Evolutionary conservation across 2,797 vertebrate genomes (phyloP).

Genomic region (Pseudochaenichthys georgianus): DNA sequence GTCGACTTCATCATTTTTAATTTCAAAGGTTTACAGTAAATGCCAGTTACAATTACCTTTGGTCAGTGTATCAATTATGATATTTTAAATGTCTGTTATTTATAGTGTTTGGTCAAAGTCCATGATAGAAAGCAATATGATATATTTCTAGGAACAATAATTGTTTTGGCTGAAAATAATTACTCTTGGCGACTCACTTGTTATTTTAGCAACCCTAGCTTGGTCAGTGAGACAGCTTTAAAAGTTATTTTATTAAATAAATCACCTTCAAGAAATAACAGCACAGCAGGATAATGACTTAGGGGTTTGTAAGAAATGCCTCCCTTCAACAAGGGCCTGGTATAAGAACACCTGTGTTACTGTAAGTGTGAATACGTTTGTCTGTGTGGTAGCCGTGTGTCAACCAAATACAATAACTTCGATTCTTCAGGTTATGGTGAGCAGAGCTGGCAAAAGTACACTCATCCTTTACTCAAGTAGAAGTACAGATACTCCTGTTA

Average conservation of each 20-base stretch:
- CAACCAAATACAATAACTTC: too few species aligned
- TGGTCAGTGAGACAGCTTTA: conserved; percentile 5
- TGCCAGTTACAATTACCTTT: conserved; percentile 23
- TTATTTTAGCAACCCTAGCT: conserved; percentile 26
- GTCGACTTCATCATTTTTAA: conserved; percentile 13
- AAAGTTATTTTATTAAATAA: conserved; percentile 26
- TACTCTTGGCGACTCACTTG: conserved; percentile 20
- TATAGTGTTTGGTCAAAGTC: conserved; percentile 10
- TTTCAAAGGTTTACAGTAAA: conserved; percentile 26
- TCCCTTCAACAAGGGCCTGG: not conserved
- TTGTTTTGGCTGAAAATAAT: conserved; percentile 30
- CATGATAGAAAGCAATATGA: conserved; percentile 7
- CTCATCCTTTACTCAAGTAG: too few species aligned
- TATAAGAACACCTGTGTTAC: not conserved
- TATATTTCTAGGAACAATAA: conserved; percentile 29
- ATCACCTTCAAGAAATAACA: conserved; percentile 5
- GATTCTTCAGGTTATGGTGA: too few species aligned
- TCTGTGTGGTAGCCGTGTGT: not conserved
- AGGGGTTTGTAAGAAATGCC: conserved; percentile 1
- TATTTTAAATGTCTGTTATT: conserved; percentile 29
- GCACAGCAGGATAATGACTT: not conserved
- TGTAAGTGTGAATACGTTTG: conserved; percentile 12
- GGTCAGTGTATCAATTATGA: conserved; percentile 20
- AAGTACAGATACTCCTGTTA: too few species aligned
- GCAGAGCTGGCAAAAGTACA: too few species aligned